These are phyloP conservation scores for Ladona fulva DNA, from an alignment of 1,140 invertebrate genomes.

Conservation along the genomic window DNA sequence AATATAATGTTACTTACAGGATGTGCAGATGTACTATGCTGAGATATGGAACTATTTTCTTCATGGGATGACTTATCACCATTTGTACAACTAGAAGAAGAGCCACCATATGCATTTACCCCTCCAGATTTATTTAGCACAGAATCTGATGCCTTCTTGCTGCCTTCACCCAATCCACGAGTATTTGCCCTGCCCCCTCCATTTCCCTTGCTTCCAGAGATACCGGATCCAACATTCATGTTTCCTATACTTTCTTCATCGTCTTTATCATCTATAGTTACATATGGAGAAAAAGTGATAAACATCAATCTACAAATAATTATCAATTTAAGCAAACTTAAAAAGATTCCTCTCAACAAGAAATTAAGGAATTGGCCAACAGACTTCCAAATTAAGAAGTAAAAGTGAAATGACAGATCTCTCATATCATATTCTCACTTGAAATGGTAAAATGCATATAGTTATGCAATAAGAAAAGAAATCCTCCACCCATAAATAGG, in stretches of 20 bases:
- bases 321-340: not conserved
- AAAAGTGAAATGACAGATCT: too few relatives aligned
- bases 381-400: too few relatives aligned
- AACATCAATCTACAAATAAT: constrained; percentile 20
- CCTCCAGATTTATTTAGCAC: not conserved
- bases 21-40: not conserved
- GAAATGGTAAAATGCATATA: too few relatives aligned
- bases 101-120: not conserved
- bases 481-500: too few relatives aligned
- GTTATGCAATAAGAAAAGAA: too few relatives aligned
- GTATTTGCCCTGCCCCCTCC: not conserved
- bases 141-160: not conserved
- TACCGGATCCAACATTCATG: constrained; percentile 26
- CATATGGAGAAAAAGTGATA: constrained; percentile 16
- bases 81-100: not conserved
- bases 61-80: not conserved
- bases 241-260: constrained; percentile 35
- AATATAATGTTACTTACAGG: not conserved
- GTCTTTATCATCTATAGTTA: constrained; percentile 44
- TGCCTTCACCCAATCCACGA: not conserved
- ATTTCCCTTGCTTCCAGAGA: not conserved
- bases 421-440: too few relatives aligned
- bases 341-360: too few relatives aligned
- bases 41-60: not conserved
- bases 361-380: too few relatives aligned